These are phyloP conservation scores for Zaprionus lineosus DNA, from an alignment of 2,888 invertebrate species.

Conservation along the genomic window DNA sequence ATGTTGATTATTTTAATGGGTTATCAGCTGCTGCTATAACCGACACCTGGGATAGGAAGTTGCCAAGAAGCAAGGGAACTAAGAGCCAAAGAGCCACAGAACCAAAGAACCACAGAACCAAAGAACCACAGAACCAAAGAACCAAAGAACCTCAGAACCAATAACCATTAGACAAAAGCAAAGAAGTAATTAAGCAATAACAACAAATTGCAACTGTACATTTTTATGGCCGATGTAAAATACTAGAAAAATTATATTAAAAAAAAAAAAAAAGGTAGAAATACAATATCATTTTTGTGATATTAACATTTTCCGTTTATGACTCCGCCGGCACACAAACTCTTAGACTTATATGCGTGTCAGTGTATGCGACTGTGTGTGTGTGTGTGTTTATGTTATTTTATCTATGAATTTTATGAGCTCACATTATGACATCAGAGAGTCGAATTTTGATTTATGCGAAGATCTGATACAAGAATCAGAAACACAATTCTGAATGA, in stretches of 20 bases:
- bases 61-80: too few species aligned
- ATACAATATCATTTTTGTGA: not conserved
- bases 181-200: not conserved
- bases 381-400: too few species aligned
- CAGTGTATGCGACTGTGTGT: too few species aligned
- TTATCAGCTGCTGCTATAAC: conserved; percentile 20
- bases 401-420: too few species aligned
- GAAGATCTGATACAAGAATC: not conserved
- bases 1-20: conserved; percentile 41
- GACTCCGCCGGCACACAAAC: too few species aligned
- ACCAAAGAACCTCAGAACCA: too few species aligned
- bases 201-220: conserved; percentile 9
- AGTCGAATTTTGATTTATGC: conserved; percentile 47
- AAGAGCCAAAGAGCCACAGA: too few species aligned
- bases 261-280: not conserved
- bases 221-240: conserved; percentile 6
- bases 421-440: conserved; percentile 66
- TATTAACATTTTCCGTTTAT: too few species aligned
- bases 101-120: too few species aligned
- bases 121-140: too few species aligned
- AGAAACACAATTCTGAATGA: conserved; percentile 39
- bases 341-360: too few species aligned
- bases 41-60: conserved; percentile 33
- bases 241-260: not conserved
- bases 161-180: not conserved